Evolutionary conservation across 2,888 invertebrate species (phyloP).

Genomic region (Eulithis testata): DNA sequence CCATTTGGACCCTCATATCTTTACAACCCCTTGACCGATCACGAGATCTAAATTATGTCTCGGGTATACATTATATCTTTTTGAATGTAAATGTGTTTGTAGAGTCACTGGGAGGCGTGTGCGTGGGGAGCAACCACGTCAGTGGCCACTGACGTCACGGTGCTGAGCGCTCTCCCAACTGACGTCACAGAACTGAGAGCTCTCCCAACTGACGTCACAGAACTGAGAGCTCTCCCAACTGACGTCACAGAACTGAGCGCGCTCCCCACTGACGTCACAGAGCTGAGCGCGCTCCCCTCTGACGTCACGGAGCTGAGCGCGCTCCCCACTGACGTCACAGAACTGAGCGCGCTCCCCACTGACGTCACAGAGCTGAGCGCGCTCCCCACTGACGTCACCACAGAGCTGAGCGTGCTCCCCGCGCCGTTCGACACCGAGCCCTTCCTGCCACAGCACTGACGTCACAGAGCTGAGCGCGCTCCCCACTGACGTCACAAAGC

Average conservation of each 20-base stretch:
- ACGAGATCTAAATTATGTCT: no score
- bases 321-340: background rate
- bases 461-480: no score
- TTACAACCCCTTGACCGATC: no score
- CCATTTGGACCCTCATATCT: no score
- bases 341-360: slow-evolving; percentile 17
- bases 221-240: slow-evolving; percentile 15
- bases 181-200: slow-evolving; percentile 18
- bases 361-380: slow-evolving; percentile 19
- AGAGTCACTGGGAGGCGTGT: slow-evolving; percentile 6
- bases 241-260: slow-evolving; percentile 18
- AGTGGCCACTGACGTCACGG: slow-evolving; percentile 60
- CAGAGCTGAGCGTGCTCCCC: slow-evolving; percentile 16
- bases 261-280: background rate
- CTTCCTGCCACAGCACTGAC: slow-evolving; percentile 41
- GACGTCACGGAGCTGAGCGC: slow-evolving; percentile 70
- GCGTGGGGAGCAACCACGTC: background rate
- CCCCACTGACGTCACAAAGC: no score
- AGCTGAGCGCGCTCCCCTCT: slow-evolving; percentile 38
- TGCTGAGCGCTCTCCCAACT: slow-evolving; percentile 57
- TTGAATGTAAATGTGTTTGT: no score
- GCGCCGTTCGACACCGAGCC: slow-evolving; percentile 54
- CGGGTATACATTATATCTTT: no score
- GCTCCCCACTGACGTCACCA: background rate
- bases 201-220: background rate